Evolutionary conservation across 2,888 invertebrate species (phyloP), one percentile per base, ranked within the genome.

Genomic region (Sussaba pulchella): DNA sequence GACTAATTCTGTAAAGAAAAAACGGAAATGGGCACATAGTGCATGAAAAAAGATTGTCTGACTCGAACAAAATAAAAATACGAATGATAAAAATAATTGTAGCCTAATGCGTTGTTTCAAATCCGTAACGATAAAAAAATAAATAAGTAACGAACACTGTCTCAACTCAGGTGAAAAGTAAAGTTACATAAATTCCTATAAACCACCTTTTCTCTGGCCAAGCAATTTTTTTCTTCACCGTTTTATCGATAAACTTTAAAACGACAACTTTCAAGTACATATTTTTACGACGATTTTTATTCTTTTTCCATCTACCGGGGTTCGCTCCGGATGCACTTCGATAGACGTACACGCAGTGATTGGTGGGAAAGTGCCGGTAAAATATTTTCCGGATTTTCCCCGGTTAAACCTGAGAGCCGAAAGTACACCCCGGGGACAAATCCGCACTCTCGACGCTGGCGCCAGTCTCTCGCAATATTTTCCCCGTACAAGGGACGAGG

Each of bases 391-490:
- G 82, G 78, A 84, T 85, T 87, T 86, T 86, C 84, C 85, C 84
- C 78, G 4, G 82, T 81, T 72, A 45, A 64, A 81, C 47, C 54
- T 45, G 59, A 61, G 81, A 81, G 64, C 52, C 77, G 74, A 86
- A 88, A 91, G 88, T 88, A 88, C 84, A 85, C 89, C 91, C 91
- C 76, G 82, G 88, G 90, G 90, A 89, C 86, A 88, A 91, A 91
- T 91, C 87, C 86, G 90, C 89, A 88, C 89, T 90, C 87, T 87
- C 85, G 82, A 54, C 86, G 82, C 79, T 81, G 78, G 85, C 84
- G n/a, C 26, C 31, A 84, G n/a, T 19, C 31, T 21, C 57, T 31
- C 54, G 43, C 21, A 57, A 14, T 31, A 47, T 86, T 88, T 85
- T 85, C 85, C 81, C 81, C 64, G 82, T 52, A 41, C 47, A 39